A percentile compares a stretch with the other conserved stretches of the same genome.
Evolutionary conservation across 1,140 invertebrate species (phyloP).

Genomic region (Drosophila insularis): DNA sequence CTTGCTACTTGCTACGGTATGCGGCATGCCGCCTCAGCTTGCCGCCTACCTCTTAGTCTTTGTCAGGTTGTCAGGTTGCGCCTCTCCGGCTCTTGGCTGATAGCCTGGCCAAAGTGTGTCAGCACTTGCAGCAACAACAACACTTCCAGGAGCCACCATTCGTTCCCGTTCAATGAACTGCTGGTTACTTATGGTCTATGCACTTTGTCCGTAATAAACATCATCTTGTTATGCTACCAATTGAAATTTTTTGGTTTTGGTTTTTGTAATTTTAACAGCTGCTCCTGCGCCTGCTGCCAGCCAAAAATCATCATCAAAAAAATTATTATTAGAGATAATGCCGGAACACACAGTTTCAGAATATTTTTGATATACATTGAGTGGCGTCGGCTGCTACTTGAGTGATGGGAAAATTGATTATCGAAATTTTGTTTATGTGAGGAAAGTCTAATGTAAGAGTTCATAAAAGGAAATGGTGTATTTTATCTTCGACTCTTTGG

Average conservation of each 20-base stretch:
- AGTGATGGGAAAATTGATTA: conserved; percentile 49
- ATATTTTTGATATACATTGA: conserved; percentile 32
- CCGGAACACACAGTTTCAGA: conserved; percentile 21
- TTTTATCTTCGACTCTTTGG: neutral
- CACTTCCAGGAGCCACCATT: conserved; percentile 9
- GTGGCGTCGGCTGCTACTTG: conserved; percentile 49
- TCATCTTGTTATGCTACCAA: conserved; percentile 64
- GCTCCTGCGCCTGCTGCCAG: conserved; percentile 39
- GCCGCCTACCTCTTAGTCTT: conserved; percentile 52
- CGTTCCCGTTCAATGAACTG: conserved; percentile 66
- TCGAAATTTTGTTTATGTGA: conserved; percentile 33
- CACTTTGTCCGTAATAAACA: conserved; percentile 73
- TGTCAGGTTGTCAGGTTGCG: conserved; percentile 37
- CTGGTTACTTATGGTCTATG: conserved; percentile 21
- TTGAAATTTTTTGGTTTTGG: conserved; percentile 35
- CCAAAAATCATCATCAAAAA: conserved; percentile 28
- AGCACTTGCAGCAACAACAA: conserved; percentile 45
- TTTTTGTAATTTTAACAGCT: conserved; percentile 44
- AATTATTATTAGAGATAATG: conserved; percentile 69
- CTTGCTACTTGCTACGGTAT: neutral
- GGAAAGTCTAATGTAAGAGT: neutral
- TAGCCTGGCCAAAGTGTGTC: conserved; percentile 69
- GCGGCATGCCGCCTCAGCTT: neutral
- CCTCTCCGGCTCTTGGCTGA: neutral
- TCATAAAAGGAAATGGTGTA: conserved; percentile 7